phyloP scores from a whole-genome alignment of 2,113 vertebrate species.

The Hypanus sabinus region DNA sequence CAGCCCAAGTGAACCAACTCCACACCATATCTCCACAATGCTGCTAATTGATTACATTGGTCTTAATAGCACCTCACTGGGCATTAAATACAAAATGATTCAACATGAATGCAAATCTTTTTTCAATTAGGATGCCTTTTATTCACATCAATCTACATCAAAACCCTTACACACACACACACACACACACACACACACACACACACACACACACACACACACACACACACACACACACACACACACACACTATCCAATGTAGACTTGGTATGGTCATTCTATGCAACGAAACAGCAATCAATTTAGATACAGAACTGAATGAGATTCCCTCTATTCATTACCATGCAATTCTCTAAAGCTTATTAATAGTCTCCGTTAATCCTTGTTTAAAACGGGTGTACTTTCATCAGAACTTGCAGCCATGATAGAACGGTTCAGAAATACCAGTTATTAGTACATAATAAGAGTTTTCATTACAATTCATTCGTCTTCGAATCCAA shows the following conservation, averaged over 20 bases:
- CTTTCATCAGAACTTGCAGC: background rate
- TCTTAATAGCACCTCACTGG: background rate
- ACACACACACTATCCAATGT: background rate
- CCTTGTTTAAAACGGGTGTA: background rate
- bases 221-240: too few relatives aligned
- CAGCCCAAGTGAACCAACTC: background rate
- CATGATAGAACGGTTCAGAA: background rate
- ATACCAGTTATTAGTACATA: conserved; percentile 8
- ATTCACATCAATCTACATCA: background rate
- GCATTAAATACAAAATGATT: too few relatives aligned
- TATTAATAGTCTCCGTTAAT: background rate
- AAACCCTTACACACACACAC: background rate
- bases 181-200: too few relatives aligned
- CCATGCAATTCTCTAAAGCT: background rate
- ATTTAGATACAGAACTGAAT: background rate
- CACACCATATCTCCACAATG: background rate
- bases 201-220: too few relatives aligned
- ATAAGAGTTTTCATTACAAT: background rate
- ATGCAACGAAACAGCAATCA: background rate
- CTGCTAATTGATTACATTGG: background rate
- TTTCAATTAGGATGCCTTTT: background rate
- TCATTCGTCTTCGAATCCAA: background rate
- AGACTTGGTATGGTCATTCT: background rate
- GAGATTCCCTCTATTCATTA: background rate
- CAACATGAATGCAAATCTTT: too few relatives aligned